A percentile compares a stretch with the other conserved stretches of the same genome.
Conservation (phyloP, 2,888 invertebrate genomes). For the Parnassius smintheus region DNA sequence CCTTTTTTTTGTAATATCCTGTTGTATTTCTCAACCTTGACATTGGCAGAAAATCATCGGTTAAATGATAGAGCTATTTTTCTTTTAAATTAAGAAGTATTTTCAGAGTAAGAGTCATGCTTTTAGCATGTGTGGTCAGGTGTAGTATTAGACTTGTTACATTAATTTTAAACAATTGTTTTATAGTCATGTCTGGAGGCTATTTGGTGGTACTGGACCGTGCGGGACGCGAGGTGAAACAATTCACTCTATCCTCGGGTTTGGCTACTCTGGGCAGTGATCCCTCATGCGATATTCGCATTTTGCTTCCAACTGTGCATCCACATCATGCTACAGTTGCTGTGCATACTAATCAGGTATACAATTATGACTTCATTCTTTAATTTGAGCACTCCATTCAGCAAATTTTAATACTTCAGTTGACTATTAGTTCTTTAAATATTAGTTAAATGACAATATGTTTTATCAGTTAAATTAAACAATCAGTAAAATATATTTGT, state of each 20-base stretch:
- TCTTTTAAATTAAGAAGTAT: too few species aligned
- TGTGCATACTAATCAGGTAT: slow-evolving; percentile 61
- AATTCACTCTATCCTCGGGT: slow-evolving; percentile 53
- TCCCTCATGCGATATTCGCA: slow-evolving; percentile 60
- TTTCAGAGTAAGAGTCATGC: too few species aligned
- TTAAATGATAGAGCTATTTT: too few species aligned
- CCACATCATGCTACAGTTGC: slow-evolving; percentile 68
- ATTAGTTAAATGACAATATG: too few species aligned
- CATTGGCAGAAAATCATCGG: too few species aligned
- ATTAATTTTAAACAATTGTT: not conserved
- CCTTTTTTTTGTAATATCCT: too few species aligned
- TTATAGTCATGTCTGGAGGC: slow-evolving; percentile 58
- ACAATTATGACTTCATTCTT: not conserved
- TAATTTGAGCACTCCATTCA: not conserved
- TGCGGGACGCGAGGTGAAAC: slow-evolving; percentile 57
- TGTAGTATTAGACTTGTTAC: too few species aligned
- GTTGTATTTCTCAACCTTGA: too few species aligned
- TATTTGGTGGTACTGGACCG: slow-evolving; percentile 66
- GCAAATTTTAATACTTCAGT: not conserved
- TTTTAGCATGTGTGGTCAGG: too few species aligned
- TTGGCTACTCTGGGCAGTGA: slow-evolving; percentile 64
- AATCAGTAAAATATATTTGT: too few species aligned
- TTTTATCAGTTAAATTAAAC: too few species aligned
- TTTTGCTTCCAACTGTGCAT: slow-evolving; percentile 55
- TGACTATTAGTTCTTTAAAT: not conserved